Conservation (phyloP, 2,113 vertebrate species). For the Sorex fumeus region DNA sequence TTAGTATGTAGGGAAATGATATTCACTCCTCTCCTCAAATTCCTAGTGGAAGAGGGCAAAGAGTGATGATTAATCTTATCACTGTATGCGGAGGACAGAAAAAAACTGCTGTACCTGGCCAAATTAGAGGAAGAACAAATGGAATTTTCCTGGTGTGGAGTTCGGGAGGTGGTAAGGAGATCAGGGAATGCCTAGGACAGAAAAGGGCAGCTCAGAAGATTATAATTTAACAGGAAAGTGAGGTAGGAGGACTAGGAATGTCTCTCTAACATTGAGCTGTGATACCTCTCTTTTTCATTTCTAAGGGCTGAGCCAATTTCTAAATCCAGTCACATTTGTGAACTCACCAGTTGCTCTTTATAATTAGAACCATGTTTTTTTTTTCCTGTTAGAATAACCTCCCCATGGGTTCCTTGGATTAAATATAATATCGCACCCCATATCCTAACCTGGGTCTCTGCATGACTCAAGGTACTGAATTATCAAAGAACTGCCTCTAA, state of each 20-base stretch:
- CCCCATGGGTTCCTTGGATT: not conserved
- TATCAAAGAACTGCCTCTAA: not conserved
- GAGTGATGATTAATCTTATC: too few relatives aligned
- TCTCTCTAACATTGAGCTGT: too few relatives aligned
- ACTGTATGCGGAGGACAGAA: too few relatives aligned
- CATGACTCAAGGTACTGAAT: not conserved
- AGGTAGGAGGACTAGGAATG: not conserved
- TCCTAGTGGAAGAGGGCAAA: too few relatives aligned
- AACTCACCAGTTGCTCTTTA: not conserved
- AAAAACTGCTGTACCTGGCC: not conserved
- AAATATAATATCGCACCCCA: not conserved
- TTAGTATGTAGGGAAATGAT: not conserved
- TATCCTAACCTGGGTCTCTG: not conserved
- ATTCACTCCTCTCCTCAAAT: too few relatives aligned
- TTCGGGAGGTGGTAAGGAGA: not conserved
- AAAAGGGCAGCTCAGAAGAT: not conserved
- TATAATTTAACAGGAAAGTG: not conserved
- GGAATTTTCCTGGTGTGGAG: too few relatives aligned
- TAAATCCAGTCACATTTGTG: constrained; percentile 32
- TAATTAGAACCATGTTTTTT: not conserved
- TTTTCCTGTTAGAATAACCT: not conserved
- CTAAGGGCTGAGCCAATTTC: not conserved
- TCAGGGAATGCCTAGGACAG: not conserved
- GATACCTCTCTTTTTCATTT: not conserved
- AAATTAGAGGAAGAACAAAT: not conserved